These are phyloP conservation scores for Cremastinae sp. DNA, from an alignment of 2,888 invertebrate genomes.

Conservation along the genomic window DNA sequence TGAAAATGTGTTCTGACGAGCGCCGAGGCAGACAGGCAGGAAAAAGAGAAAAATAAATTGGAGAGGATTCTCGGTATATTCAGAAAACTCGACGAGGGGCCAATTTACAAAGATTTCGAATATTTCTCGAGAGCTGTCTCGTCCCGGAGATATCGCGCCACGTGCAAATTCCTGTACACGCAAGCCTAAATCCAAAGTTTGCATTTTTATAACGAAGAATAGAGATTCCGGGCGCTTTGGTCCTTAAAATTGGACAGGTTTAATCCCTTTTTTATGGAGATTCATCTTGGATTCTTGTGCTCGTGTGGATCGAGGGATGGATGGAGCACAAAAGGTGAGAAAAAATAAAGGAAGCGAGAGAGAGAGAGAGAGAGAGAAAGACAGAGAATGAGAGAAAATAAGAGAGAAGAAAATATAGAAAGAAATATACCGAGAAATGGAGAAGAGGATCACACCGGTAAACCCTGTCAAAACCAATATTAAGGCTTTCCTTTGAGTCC, in stretches of 20 bases:
- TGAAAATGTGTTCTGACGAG: slow-evolving; percentile 36
- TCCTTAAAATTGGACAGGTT: not conserved
- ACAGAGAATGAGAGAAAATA: slow-evolving; percentile 2
- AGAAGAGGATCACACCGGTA: slow-evolving; percentile 69
- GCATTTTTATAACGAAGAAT: slow-evolving; percentile 6
- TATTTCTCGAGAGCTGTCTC: slow-evolving; percentile 39
- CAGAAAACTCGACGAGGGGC: slow-evolving; percentile 33
- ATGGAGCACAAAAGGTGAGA: too few species aligned
- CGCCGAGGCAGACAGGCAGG: not conserved
- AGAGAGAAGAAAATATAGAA: slow-evolving; percentile 50
- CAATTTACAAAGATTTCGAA: slow-evolving; percentile 52
- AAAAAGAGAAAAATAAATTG: not conserved
- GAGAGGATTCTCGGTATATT: not conserved
- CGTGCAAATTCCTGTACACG: too few species aligned
- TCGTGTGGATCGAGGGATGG: not conserved
- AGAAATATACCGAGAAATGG: slow-evolving; percentile 51
- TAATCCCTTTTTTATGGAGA: slow-evolving; percentile 1
- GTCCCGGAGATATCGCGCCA: too few species aligned
- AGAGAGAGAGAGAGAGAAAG: not conserved
- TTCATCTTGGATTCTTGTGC: not conserved
- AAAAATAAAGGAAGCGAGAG: not conserved
- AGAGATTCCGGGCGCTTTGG: slow-evolving; percentile 21
- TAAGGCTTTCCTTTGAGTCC: slow-evolving; percentile 67
- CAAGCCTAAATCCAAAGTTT: not conserved
- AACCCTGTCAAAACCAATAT: slow-evolving; percentile 75